These are phyloP conservation scores for Dicyrtoma fusca DNA, from an alignment of 2,888 invertebrate genomes.

Conservation along the genomic window DNA sequence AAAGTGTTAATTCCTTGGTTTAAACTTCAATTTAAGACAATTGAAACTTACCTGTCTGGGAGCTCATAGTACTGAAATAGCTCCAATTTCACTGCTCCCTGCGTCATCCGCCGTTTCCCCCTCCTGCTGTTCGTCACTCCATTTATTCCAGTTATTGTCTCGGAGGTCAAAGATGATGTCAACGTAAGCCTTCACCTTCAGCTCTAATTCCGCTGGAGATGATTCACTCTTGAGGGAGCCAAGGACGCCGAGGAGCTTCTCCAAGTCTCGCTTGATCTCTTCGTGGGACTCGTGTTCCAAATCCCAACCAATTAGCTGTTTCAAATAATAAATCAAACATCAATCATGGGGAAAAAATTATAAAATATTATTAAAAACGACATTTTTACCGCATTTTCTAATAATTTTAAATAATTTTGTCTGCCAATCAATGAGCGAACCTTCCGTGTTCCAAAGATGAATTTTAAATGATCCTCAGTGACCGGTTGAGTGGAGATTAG, in stretches of 20 bases:
- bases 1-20: too few relatives aligned
- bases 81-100: not conserved
- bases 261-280: conserved; percentile 17
- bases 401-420: not conserved
- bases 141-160: conserved; percentile 50
- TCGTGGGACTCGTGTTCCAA: conserved; percentile 42
- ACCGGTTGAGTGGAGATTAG: conserved; percentile 40
- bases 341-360: too few relatives aligned
- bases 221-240: too few relatives aligned
- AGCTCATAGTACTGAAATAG: conserved; percentile 41
- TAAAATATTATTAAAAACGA: not conserved
- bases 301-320: conserved; percentile 53
- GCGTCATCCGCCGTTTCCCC: too few relatives aligned
- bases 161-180: conserved; percentile 47
- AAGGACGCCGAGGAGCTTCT: too few relatives aligned
- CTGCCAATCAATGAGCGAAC: conserved; percentile 28
- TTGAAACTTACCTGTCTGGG: conserved; percentile 49
- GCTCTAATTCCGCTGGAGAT: conserved; percentile 11
- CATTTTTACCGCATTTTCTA: not conserved
- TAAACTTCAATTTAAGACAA: too few relatives aligned
- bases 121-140: conserved; percentile 17
- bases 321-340: conserved; percentile 3
- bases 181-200: conserved; percentile 27
- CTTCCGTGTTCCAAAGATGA: conserved; percentile 47
- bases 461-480: conserved; percentile 41